These are phyloP conservation scores for Netelia fuscicornis DNA, from an alignment of 2,888 invertebrate genomes.

Conservation along the genomic window DNA sequence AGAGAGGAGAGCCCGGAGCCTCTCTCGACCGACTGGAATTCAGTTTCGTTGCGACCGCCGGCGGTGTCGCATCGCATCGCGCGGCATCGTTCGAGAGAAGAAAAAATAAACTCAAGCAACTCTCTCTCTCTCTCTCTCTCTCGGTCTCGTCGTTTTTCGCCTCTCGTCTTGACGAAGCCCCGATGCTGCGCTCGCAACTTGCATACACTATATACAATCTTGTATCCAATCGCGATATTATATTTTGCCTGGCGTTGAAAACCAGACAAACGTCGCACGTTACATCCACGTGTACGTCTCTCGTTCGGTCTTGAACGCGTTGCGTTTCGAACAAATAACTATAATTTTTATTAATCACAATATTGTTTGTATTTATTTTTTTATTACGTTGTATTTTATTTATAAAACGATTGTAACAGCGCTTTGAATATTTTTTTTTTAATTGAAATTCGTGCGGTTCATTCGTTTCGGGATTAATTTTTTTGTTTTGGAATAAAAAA, in stretches of 20 bases:
- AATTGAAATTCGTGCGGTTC: no score
- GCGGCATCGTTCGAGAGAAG: background rate
- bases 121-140: background rate
- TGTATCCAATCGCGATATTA: slow-evolving; percentile 5
- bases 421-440: no score
- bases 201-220: background rate
- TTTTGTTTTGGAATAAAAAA: no score
- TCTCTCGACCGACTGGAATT: slow-evolving; percentile 58
- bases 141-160: background rate
- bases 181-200: slow-evolving; percentile 9
- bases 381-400: no score
- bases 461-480: no score
- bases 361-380: no score
- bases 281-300: slow-evolving; percentile 18
- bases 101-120: background rate
- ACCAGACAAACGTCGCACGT: background rate
- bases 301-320: background rate
- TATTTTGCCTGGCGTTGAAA: background rate
- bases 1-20: slow-evolving; percentile 49
- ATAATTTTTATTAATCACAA: background rate
- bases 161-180: background rate
- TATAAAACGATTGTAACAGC: no score
- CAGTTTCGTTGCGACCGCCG: slow-evolving; percentile 72
- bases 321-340: background rate
- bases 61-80: slow-evolving; percentile 68